These are phyloP conservation scores for Caenorhabditis becei DNA, from an alignment of 2,888 invertebrate genomes.

Conservation along the genomic window DNA sequence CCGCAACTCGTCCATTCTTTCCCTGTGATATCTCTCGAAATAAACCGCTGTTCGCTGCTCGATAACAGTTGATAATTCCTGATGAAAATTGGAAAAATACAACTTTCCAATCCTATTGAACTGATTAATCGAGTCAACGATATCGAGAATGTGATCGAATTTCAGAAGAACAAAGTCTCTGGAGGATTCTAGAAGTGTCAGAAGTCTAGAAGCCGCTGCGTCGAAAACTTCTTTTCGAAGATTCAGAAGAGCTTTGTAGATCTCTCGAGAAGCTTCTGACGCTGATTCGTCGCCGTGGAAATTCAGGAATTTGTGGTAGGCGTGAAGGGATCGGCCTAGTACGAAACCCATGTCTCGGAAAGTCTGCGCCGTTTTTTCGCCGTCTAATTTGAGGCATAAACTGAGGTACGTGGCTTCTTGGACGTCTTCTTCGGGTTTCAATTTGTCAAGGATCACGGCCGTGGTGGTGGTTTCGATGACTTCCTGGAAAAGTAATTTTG, in stretches of 20 bases:
- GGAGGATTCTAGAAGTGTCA: conserved; percentile 63
- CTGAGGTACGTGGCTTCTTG: conserved; percentile 34
- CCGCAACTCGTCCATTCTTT: conserved; percentile 77
- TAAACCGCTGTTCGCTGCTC: conserved; percentile 69
- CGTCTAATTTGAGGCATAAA: conserved; percentile 59
- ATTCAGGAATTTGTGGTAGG: conserved; percentile 72
- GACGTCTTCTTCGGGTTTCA: conserved; percentile 13
- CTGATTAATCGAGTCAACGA: conserved; percentile 77
- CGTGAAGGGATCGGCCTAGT: conserved; percentile 69
- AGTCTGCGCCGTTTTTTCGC: conserved; percentile 64
- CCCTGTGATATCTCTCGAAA: conserved; percentile 62
- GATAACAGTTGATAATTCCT: conserved; percentile 66
- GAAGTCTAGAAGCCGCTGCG: conserved; percentile 49
- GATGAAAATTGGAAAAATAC: conserved; percentile 69
- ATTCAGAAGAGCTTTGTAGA: conserved; percentile 35
- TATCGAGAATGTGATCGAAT: conserved; percentile 77
- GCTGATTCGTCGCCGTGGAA: conserved; percentile 72
- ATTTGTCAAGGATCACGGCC: conserved; percentile 32
- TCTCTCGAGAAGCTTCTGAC: conserved; percentile 20
- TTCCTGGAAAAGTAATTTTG: conserved; percentile 27
- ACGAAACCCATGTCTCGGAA: conserved; percentile 76
- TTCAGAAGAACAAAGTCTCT: conserved; percentile 75
- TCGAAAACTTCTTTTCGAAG: conserved; percentile 41
- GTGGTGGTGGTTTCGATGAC: conserved; percentile 39
- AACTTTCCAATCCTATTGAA: conserved; percentile 75